Evolutionary conservation across 92 coral and sea anemone genomes (phyloP), one percentile per base, ranked within the genome.

Genomic region (Porites evermanni): DNA sequence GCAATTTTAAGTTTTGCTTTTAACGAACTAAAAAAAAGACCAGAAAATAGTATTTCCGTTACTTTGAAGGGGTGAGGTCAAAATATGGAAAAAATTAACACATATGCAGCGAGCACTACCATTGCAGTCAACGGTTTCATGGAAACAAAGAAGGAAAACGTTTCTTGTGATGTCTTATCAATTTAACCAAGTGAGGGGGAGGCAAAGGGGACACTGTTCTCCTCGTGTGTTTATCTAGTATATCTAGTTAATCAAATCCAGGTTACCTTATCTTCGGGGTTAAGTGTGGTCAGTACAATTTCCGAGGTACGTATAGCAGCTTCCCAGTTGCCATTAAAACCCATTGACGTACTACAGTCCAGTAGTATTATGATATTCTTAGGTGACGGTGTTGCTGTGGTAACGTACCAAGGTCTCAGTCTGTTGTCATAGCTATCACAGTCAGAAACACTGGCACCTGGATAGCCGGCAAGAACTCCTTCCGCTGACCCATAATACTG

Each of bases 401-500:
- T 85, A 6, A 88, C 89, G 24, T 95, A 95, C 98, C 98, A 95
- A 0, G 98, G 95, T 10, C 98, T 88, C 9, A 94, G 56, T 24
- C 98, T 90, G 69, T 94, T 88, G 81, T 95, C 98, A 58, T 90
- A 94, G 12, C 6, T 59, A 0, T 87, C 86, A 60, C 97, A 95
- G 13, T 75, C 58, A 47, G 80, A 59, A 7, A 71, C 64, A 0
- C 50, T 54, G 19, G 26, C 56, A 47, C 91, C 73, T 7, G 98
- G 98, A 81, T 74, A 96, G 7, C 69, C 70, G 10, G 88, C 56
- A 23, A 74, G 79, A 16, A 92, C 24, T 1, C 98, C 98, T 71
- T 94, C 91, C 64, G 80, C 79, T 10, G 98, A 96, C 7, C 98
- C 98, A 78, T 90, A 94, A 72, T 94, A 96, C 87, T 96, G 98